Evolutionary conservation across 35 echinoderm and acorn worm genomes (phyloP).

Genomic region (Apostichopus japonicus): DNA sequence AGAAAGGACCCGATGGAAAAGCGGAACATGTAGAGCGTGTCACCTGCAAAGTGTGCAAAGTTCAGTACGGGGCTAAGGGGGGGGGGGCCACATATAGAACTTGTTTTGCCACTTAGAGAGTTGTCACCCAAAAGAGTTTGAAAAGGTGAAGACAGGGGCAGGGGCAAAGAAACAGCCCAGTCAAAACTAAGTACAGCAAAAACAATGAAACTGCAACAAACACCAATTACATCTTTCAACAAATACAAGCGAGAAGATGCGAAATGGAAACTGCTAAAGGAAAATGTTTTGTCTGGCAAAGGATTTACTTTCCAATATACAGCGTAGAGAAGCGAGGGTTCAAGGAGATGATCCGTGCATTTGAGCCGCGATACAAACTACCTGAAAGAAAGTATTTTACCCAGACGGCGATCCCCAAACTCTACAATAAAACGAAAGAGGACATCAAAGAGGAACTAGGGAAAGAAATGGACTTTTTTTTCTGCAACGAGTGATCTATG

Average conservation of each 20-base stretch:
- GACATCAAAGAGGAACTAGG: not conserved
- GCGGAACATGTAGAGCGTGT: not conserved
- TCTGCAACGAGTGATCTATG: constrained; percentile 28
- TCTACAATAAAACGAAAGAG: not conserved
- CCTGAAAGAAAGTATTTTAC: not conserved
- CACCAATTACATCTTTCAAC: not conserved
- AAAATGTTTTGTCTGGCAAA: constrained; percentile 12
- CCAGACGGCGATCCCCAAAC: constrained; percentile 16
- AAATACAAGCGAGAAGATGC: constrained; percentile 8
- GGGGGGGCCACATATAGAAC: not conserved
- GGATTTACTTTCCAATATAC: not conserved
- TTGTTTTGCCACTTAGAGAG: not conserved
- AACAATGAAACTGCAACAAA: not conserved
- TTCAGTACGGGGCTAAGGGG: constrained; percentile 2
- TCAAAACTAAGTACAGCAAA: not conserved
- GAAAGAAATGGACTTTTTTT: not conserved
- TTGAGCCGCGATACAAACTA: constrained; percentile 28
- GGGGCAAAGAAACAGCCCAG: too few species aligned
- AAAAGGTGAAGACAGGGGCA: not conserved
- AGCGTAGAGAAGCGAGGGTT: constrained; percentile 4
- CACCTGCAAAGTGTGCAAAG: constrained; percentile 12
- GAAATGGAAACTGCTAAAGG: constrained; percentile 8
- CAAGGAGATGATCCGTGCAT: not conserved
- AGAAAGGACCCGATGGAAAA: constrained; percentile 36
- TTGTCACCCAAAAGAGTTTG: not conserved